Evolutionary conservation across 2,797 vertebrate genomes (phyloP).

Genomic region (Crocidura indochinensis): DNA sequence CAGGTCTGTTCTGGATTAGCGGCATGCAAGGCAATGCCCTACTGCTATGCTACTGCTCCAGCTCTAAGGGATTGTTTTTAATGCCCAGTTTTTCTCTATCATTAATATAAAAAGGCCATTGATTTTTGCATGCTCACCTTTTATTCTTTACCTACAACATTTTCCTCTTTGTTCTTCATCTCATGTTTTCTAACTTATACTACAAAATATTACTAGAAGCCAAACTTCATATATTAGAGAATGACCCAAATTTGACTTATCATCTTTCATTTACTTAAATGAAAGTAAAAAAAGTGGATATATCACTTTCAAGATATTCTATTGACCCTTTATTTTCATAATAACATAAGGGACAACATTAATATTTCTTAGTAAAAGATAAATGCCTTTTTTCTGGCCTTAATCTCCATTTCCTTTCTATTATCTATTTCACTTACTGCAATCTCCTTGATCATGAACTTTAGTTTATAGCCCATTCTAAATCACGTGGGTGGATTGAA

Average conservation of each 20-base stretch:
- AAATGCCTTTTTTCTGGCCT: not conserved
- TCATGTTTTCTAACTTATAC: not conserved
- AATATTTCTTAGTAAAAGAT: not conserved
- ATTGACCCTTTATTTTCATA: not conserved
- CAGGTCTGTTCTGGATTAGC: too few species aligned
- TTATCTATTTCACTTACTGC: not conserved
- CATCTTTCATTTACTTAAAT: too few species aligned
- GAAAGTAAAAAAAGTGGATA: not conserved
- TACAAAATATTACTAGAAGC: not conserved
- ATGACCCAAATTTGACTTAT: not conserved
- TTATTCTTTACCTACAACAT: too few species aligned
- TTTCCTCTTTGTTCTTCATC: too few species aligned
- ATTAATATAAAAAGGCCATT: too few species aligned
- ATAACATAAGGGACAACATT: not conserved
- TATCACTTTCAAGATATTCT: slow-evolving; percentile 15
- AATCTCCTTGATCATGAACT: not conserved
- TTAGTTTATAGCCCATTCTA: not conserved
- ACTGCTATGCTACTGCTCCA: too few species aligned
- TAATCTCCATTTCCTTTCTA: not conserved
- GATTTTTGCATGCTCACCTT: too few species aligned
- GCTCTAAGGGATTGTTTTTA: too few species aligned
- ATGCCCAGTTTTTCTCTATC: too few species aligned
- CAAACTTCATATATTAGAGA: not conserved
- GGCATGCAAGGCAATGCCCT: too few species aligned
- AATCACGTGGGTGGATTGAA: not conserved